Evolutionary conservation across 1,140 invertebrate genomes (phyloP).

Genomic region (Bicyclus anynana): DNA sequence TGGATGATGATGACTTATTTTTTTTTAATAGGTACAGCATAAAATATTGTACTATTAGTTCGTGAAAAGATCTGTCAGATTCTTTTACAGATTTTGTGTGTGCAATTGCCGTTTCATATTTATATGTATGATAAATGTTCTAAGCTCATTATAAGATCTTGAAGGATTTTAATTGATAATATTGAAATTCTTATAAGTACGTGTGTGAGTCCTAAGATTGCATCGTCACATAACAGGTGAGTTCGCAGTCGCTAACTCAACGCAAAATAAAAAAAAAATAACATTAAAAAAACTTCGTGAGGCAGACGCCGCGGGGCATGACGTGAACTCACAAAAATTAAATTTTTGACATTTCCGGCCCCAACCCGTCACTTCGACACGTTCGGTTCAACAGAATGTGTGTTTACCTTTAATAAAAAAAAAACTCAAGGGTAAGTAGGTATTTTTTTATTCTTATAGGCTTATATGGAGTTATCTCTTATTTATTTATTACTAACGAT

Average conservation of each 20-base stretch:
- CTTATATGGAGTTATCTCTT: neutral
- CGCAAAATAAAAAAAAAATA: slow-evolving; percentile 12
- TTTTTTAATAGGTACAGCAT: too few species aligned
- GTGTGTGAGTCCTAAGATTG: too few species aligned
- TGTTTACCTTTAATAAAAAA: slow-evolving; percentile 12
- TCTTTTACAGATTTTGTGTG: too few species aligned
- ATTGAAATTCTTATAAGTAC: too few species aligned
- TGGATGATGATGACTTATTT: too few species aligned
- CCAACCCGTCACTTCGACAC: slow-evolving; percentile 23
- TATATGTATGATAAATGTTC: too few species aligned
- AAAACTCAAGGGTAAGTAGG: slow-evolving; percentile 13
- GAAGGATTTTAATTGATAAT: too few species aligned
- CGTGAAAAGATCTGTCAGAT: too few species aligned
- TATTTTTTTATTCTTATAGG: too few species aligned
- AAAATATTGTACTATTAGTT: too few species aligned
- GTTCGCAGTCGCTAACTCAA: neutral
- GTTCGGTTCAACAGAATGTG: neutral
- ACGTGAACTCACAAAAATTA: slow-evolving; percentile 47
- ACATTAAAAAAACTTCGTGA: neutral
- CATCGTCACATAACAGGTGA: neutral
- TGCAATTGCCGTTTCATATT: too few species aligned
- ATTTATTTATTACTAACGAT: neutral
- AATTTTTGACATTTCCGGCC: slow-evolving; percentile 61
- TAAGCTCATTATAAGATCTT: too few species aligned
- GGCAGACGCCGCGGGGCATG: slow-evolving; percentile 27